Conservation (phyloP, 2,888 invertebrate species). For the Lomographa bimaculata region DNA sequence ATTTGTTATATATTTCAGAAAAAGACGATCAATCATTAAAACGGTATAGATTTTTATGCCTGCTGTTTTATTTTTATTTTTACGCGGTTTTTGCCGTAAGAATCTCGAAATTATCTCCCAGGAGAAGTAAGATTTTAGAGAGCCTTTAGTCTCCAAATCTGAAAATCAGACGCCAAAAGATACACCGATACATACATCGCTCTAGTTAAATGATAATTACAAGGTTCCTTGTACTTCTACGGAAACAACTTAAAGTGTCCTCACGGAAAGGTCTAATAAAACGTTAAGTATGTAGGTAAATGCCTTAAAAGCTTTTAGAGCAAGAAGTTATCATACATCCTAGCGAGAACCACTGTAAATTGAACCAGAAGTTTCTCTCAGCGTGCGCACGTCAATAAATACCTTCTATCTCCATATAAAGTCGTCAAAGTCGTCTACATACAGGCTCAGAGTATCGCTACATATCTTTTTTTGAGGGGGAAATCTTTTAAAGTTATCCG, state of each 20-base stretch:
- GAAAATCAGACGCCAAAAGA: too few relatives aligned
- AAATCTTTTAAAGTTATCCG: too few relatives aligned
- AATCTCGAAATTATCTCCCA: too few relatives aligned
- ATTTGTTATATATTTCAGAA: too few relatives aligned
- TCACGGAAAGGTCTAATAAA: constrained; percentile 10
- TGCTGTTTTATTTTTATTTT: too few relatives aligned
- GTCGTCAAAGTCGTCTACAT: constrained; percentile 14
- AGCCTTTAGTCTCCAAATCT: constrained; percentile 5
- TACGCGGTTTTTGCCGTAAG: too few relatives aligned
- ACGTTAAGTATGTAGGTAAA: constrained; percentile 11
- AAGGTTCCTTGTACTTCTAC: too few relatives aligned
- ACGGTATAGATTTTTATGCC: too few relatives aligned
- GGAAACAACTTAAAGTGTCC: constrained; percentile 14
- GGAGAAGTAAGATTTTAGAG: too few relatives aligned
- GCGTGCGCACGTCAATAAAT: constrained; percentile 17
- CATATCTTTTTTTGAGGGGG: too few relatives aligned
- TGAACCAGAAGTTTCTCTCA: constrained; percentile 24
- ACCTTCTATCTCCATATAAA: constrained; percentile 21
- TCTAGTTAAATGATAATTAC: constrained; percentile 10
- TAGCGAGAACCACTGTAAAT: constrained; percentile 25
- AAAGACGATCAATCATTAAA: too few relatives aligned
- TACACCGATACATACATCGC: constrained; percentile 10
- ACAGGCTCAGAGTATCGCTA: constrained; percentile 33
- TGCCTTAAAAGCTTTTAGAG: constrained; percentile 18
- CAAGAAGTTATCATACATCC: constrained; percentile 26